Evolutionary conservation across 2,113 vertebrate genomes (phyloP).

Genomic region (Leucopsar rothschildi): DNA sequence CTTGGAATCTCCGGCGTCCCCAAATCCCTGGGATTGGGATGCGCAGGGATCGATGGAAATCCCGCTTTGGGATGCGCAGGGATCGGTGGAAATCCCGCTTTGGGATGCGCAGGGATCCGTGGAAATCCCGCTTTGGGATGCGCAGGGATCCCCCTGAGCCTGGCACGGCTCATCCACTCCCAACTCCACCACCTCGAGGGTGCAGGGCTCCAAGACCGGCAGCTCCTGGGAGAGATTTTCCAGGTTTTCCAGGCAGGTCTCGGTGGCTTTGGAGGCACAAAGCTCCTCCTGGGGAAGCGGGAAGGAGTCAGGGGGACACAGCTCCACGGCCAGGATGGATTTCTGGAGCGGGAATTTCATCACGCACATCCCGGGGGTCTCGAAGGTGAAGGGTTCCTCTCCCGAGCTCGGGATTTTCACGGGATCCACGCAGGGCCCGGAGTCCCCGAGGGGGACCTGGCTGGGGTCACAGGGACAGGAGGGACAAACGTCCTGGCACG

Average conservation of each 20-base stretch:
- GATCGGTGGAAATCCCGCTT: neutral
- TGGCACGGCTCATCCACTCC: rapidly evolving
- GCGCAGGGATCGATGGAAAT: neutral
- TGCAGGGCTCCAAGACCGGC: neutral
- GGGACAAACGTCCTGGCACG: neutral
- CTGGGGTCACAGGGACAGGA: neutral
- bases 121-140: neutral
- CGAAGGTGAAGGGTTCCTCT: rapidly evolving
- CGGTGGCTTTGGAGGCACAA: rapidly evolving
- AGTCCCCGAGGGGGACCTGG: neutral
- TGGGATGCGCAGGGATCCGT: neutral
- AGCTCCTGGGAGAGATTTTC: neutral
- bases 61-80: rapidly evolving
- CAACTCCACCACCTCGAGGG: neutral
- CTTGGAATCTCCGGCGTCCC: neutral
- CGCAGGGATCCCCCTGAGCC: neutral
- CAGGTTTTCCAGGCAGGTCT: neutral
- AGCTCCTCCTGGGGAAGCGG: neutral
- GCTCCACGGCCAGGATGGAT: neutral
- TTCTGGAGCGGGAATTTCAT: neutral
- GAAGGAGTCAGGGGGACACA: neutral
- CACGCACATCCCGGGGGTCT: neutral
- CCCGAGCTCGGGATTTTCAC: rapidly evolving
- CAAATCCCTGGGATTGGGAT: rapidly evolving
- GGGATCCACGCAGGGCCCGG: rapidly evolving